phyloP scores from a whole-genome alignment of 2,888 invertebrate genomes.

The Phortica magna region DNA sequence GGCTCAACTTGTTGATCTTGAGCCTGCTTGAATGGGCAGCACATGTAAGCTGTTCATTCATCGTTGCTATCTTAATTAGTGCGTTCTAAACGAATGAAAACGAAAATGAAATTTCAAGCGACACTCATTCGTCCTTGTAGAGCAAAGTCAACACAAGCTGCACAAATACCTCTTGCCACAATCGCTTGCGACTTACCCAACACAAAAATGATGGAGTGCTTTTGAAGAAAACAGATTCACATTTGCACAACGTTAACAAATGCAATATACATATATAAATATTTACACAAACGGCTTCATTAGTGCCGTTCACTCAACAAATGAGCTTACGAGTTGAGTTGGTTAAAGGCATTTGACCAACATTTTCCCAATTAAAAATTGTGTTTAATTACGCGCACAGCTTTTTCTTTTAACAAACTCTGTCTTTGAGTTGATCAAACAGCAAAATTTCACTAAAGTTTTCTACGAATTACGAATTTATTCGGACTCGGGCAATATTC shows the following conservation, averaged over 20 bases:
- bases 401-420: no score
- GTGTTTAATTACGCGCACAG: no score
- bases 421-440: no score
- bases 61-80: constrained; percentile 50
- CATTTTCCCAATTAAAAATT: no score
- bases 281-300: no score
- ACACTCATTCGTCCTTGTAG: constrained; percentile 39
- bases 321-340: no score
- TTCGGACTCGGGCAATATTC: no score
- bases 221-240: neutral
- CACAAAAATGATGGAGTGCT: neutral
- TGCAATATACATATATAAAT: neutral
- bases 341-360: no score
- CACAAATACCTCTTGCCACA: neutral
- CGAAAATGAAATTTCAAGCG: constrained; percentile 53
- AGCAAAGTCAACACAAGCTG: neutral
- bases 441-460: no score
- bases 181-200: neutral
- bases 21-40: neutral
- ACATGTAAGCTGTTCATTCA: neutral
- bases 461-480: no score
- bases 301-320: no score
- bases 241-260: neutral
- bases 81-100: constrained; percentile 54
- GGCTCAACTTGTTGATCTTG: constrained; percentile 11